Conservation (phyloP, 2,888 invertebrate genomes). For the Fragum sueziense region DNA sequence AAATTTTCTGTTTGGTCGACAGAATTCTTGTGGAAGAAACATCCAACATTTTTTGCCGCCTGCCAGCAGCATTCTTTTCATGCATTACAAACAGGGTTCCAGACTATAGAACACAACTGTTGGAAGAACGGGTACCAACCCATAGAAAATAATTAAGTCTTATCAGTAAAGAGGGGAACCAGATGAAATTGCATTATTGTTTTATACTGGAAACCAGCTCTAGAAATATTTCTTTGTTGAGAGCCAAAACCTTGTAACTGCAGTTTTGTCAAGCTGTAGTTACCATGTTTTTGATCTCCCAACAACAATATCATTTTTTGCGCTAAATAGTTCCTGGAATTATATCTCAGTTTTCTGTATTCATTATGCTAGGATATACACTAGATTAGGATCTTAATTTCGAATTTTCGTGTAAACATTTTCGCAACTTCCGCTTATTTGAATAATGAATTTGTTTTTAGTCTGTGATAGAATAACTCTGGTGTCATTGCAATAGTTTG, state of each 20-base stretch:
- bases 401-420: not conserved
- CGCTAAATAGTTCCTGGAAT: not conserved
- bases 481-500: too few relatives aligned
- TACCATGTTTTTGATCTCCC: too few relatives aligned
- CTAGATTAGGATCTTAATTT: not conserved
- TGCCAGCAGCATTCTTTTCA: conserved; percentile 10
- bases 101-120: conserved; percentile 2
- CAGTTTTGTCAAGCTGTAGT: too few relatives aligned
- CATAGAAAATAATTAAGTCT: not conserved
- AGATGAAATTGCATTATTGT: conserved; percentile 1
- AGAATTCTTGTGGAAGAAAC: not conserved
- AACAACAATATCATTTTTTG: not conserved
- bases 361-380: not conserved
- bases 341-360: not conserved
- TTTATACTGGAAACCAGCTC: not conserved
- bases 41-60: conserved; percentile 6
- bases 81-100: not conserved
- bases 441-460: too few relatives aligned
- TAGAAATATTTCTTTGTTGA: too few relatives aligned
- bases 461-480: too few relatives aligned
- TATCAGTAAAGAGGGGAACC: not conserved
- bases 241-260: too few relatives aligned
- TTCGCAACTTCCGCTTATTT: too few relatives aligned
- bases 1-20: too few relatives aligned
- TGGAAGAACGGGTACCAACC: not conserved